phyloP scores from a whole-genome alignment of 2,888 invertebrate species.

The Cataglyphis livida region DNA sequence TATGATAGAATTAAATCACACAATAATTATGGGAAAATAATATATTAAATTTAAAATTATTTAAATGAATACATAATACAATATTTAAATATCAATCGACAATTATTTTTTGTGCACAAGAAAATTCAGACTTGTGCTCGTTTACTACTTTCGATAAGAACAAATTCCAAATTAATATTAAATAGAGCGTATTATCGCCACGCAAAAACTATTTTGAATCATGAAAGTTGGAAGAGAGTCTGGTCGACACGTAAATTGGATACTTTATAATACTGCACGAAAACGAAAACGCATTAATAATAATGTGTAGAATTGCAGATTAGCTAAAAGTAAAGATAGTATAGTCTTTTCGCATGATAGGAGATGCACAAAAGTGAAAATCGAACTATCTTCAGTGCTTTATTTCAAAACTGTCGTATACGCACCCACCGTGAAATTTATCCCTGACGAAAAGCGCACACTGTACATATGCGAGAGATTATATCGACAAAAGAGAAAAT shows the following conservation, averaged over 20 bases:
- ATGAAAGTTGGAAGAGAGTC: slow-evolving; percentile 46
- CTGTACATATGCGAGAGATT: slow-evolving; percentile 78
- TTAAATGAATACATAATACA: background rate
- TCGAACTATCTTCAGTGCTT: slow-evolving; percentile 55
- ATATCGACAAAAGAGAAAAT: slow-evolving; percentile 71
- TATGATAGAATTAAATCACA: background rate
- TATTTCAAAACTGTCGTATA: slow-evolving; percentile 60
- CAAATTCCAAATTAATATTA: background rate
- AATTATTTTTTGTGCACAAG: slow-evolving; percentile 9
- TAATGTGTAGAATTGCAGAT: slow-evolving; percentile 47
- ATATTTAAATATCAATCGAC: slow-evolving; percentile 17
- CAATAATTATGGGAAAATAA: slow-evolving; percentile 9
- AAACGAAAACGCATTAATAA: slow-evolving; percentile 45
- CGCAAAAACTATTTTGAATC: background rate
- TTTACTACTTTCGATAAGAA: background rate
- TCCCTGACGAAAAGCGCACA: slow-evolving; percentile 71
- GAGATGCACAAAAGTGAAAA: slow-evolving; percentile 17
- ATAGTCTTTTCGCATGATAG: slow-evolving; percentile 2
- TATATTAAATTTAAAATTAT: background rate
- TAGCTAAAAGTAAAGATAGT: slow-evolving; percentile 50
- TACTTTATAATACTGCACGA: background rate
- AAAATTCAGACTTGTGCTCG: background rate
- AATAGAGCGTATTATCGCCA: slow-evolving; percentile 24
- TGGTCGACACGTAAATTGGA: slow-evolving; percentile 16
- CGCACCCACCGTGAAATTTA: slow-evolving; percentile 57